phyloP scores from a whole-genome alignment of 2,113 vertebrate genomes.

The Indri indri region DNA sequence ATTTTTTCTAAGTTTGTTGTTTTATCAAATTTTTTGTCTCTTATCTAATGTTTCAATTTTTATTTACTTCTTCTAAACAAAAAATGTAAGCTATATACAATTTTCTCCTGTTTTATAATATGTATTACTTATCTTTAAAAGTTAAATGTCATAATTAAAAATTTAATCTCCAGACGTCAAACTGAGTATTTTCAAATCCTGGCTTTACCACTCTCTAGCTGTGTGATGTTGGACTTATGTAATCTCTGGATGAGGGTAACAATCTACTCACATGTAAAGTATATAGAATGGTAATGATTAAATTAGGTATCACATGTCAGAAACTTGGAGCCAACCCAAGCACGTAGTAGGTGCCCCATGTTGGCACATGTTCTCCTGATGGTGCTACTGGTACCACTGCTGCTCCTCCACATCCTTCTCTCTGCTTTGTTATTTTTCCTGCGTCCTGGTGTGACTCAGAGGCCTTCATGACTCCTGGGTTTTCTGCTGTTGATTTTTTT shows the following conservation, averaged over 20 bases:
- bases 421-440: not conserved
- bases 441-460: not conserved
- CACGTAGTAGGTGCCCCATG: not conserved
- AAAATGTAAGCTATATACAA: not conserved
- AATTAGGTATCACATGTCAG: not conserved
- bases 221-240: not conserved
- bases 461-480: not conserved
- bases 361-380: fast-evolving
- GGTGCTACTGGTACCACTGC: not conserved
- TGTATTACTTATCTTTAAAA: not conserved
- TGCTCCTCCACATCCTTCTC: not conserved
- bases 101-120: not conserved
- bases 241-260: not conserved
- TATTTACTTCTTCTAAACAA: not conserved
- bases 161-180: not conserved
- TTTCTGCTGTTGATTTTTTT: not conserved
- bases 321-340: not conserved
- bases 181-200: not conserved
- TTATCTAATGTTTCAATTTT: not conserved
- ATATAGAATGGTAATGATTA: not conserved
- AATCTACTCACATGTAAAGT: not conserved
- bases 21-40: not conserved
- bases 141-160: not conserved
- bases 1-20: not conserved
- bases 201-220: not conserved